phyloP scores from a whole-genome alignment of 2,113 vertebrate species.

The Dasyornis broadbenti region DNA sequence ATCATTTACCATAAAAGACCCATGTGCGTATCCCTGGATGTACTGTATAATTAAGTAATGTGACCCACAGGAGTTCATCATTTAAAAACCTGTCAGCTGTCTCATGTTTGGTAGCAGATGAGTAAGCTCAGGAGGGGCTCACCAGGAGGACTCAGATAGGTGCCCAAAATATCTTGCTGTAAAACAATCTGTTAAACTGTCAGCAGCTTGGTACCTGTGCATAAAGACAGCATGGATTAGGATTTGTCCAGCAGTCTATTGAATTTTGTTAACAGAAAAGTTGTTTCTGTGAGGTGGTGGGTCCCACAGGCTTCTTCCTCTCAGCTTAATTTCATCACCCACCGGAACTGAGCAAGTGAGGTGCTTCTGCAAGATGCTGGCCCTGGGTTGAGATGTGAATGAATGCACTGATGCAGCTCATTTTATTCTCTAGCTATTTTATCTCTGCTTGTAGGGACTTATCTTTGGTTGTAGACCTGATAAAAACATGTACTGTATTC shows the following conservation, averaged over 20 bases:
- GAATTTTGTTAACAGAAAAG: not conserved
- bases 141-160: constrained; percentile 50
- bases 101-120: constrained; percentile 66
- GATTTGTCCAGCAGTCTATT: not conserved
- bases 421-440: not conserved
- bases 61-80: constrained; percentile 77
- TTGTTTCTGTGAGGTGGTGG: not conserved
- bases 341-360: not conserved
- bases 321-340: not conserved
- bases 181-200: constrained; percentile 7
- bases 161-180: constrained; percentile 31
- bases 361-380: not conserved
- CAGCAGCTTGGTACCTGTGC: not conserved
- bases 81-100: constrained; percentile 78
- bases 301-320: not conserved
- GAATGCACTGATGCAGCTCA: not conserved
- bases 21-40: constrained; percentile 78
- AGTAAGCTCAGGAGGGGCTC: constrained; percentile 62
- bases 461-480: not conserved
- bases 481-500: not conserved
- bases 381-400: not conserved
- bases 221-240: not conserved
- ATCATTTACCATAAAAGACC: constrained; percentile 85
- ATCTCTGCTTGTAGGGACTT: not conserved
- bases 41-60: constrained; percentile 84